Evolutionary conservation across 1,140 invertebrate species (phyloP), one percentile per base, ranked within the genome.

Genomic region (Cataglyphis hispanica): DNA sequence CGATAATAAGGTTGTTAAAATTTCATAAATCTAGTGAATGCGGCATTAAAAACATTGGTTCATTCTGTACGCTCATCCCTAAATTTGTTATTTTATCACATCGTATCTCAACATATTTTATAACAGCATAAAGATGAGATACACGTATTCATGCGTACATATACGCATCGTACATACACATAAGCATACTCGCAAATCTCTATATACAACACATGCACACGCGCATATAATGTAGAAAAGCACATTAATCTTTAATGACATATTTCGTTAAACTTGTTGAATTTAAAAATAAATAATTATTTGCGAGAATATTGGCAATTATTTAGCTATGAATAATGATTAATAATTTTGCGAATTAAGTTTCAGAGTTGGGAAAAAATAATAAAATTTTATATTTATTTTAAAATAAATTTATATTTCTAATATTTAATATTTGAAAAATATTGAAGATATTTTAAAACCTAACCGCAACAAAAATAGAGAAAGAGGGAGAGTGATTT

Each of bases 51-150:
- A 70, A 67, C 53, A 53, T 72, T 22, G 34, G n/a, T 80, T 69
- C 34, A 40, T 22, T 60, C 63, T 50, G 37, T 60, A 25, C 34
- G 50, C 50, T 81, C 50, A 50, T 70, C 34, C 53, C 8, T 13
- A 40, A 50, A 53, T 50, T 50, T 50, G 46, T 50, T 50, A 50
- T 22, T 81, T 81, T 72, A 81, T 81, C 77, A 81, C 77, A 58
- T 50, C 50, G 22, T 43, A 37, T 72, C 50, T 81, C 66, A 53
- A 43, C n/a, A 70, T 50, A 31, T 25, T 11, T 0, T 31, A 58
- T 53, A 67, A 78, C 22, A n/a, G 46, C 76, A n/a, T 37, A 67
- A 53, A 53, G 46, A 34, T 34, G 43, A 40, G 16, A 70, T 31
- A 34, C 31, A 19, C 60, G 37, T 22, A 61, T 25, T 61, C 25